phyloP scores from a whole-genome alignment of 1,140 invertebrate genomes.

The Drosophila pseudoobscura region DNA sequence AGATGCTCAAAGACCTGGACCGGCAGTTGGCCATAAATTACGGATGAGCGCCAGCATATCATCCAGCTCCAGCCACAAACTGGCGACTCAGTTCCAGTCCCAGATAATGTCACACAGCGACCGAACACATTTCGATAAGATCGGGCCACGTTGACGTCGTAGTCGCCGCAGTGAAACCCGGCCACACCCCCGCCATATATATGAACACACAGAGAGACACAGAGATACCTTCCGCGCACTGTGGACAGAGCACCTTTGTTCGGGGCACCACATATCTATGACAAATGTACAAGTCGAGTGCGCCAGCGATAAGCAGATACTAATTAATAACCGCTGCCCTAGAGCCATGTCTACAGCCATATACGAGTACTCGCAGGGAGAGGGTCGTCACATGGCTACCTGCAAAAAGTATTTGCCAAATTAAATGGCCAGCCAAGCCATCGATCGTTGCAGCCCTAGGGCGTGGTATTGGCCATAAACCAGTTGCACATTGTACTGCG shows the following conservation, averaged over 20 bases:
- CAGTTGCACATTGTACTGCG: conserved; percentile 29
- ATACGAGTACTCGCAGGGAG: neutral
- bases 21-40: conserved; percentile 56
- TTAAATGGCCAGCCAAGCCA: conserved; percentile 50
- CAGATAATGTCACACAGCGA: conserved; percentile 66
- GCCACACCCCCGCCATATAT: conserved; percentile 62
- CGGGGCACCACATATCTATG: conserved; percentile 53
- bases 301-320: conserved; percentile 73
- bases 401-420: conserved; percentile 47
- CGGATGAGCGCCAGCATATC: conserved; percentile 58
- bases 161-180: neutral
- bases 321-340: conserved; percentile 68
- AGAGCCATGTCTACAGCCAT: conserved; percentile 23
- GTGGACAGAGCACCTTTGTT: conserved; percentile 24
- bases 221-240: neutral
- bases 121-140: conserved; percentile 63
- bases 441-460: conserved; percentile 20
- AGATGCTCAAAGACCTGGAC: conserved; percentile 13
- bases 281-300: conserved; percentile 70
- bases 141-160: conserved; percentile 40
- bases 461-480: conserved; percentile 19
- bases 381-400: conserved; percentile 54
- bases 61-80: conserved; percentile 17
- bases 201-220: neutral
- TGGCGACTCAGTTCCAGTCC: conserved; percentile 37